These are phyloP conservation scores for Nasonovia ribisnigri DNA, from an alignment of 2,888 invertebrate species.

Conservation along the genomic window DNA sequence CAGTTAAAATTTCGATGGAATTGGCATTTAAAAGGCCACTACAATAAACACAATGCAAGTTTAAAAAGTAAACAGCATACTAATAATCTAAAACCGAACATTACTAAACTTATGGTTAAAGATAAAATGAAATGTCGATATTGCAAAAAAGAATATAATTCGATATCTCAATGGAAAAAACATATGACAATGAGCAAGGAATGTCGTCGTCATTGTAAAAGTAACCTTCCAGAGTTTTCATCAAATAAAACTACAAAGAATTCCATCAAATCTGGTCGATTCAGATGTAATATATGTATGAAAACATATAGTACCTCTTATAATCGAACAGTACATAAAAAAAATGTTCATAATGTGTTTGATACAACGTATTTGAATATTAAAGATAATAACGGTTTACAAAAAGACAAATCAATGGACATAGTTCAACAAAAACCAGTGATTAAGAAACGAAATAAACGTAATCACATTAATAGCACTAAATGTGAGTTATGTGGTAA, in stretches of 20 bases:
- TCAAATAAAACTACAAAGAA: neutral
- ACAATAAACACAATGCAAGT: neutral
- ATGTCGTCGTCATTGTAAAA: slow-evolving; percentile 50
- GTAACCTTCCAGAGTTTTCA: neutral
- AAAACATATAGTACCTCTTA: slow-evolving; percentile 5
- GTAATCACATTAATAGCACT: neutral
- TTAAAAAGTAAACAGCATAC: neutral
- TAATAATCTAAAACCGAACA: neutral
- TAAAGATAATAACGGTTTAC: neutral
- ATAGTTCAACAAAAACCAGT: neutral
- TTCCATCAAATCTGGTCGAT: neutral
- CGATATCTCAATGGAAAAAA: slow-evolving; percentile 27
- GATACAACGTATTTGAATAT: neutral
- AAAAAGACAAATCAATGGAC: neutral
- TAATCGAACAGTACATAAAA: slow-evolving; percentile 6
- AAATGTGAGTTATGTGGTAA: slow-evolving; percentile 31
- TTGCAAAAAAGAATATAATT: slow-evolving; percentile 46
- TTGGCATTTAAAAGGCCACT: slow-evolving; percentile 57
- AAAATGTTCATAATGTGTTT: slow-evolving; percentile 14
- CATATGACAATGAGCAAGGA: slow-evolving; percentile 47
- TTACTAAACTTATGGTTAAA: neutral
- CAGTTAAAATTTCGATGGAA: slow-evolving; percentile 60
- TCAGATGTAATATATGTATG: slow-evolving; percentile 35
- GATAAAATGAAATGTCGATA: slow-evolving; percentile 32
- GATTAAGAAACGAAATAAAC: neutral